Conservation (phyloP, 2,113 vertebrate species). For the Actenoides lindsayi region DNA sequence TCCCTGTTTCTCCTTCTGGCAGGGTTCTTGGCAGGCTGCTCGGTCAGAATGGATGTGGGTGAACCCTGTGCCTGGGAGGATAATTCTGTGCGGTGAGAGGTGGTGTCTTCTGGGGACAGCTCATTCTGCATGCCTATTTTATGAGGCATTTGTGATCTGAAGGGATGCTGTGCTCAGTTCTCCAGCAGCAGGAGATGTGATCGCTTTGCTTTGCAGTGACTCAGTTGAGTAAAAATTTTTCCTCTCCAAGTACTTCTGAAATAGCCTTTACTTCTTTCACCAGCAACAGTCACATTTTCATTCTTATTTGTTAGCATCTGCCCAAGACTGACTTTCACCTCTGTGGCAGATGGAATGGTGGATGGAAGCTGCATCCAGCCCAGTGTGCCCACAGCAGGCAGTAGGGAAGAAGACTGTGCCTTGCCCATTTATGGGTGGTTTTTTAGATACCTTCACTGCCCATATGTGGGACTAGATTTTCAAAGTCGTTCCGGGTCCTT, state of each 20-base stretch:
- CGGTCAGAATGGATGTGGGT: not conserved
- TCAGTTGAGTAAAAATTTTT: not conserved
- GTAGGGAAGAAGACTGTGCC: not conserved
- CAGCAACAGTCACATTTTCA: not conserved
- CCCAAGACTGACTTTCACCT: not conserved
- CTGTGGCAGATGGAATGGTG: not conserved
- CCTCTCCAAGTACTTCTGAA: not conserved
- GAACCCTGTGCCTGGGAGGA: not conserved
- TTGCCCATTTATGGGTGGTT: not conserved
- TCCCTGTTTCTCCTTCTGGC: not conserved
- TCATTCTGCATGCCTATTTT: not conserved
- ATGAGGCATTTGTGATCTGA: not conserved
- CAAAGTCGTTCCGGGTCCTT: not conserved
- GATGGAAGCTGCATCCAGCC: not conserved
- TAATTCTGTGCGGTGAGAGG: not conserved
- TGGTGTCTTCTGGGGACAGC: not conserved
- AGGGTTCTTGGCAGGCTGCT: not conserved
- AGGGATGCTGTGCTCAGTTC: not conserved
- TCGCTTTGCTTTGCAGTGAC: not conserved
- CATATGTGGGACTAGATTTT: not conserved
- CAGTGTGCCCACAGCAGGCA: accelerated
- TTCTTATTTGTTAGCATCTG: accelerated
- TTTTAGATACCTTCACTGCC: not conserved
- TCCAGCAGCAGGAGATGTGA: not conserved
- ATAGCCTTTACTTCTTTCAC: not conserved